A percentile compares a stretch with the other conserved stretches of the same genome.
These are phyloP conservation scores for Cremastinae sp. DNA, from an alignment of 2,888 invertebrate species.

Conservation along the genomic window DNA sequence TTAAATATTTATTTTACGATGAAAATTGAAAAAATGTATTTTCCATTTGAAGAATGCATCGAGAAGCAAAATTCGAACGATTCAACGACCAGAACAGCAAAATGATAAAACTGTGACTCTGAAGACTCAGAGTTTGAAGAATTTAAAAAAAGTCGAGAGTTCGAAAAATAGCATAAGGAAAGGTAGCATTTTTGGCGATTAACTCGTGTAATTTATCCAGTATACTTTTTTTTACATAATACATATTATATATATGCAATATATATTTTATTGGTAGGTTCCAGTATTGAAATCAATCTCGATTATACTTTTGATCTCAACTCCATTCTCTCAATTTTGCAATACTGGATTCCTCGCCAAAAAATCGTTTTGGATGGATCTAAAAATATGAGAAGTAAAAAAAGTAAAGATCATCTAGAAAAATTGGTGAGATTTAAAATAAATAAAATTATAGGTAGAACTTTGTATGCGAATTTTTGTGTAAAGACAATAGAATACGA, in stretches of 20 bases:
- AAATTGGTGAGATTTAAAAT: neutral
- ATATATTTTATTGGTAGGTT: neutral
- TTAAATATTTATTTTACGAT: constrained; percentile 2
- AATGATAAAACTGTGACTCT: constrained; percentile 47
- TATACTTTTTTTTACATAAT: neutral
- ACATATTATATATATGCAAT: constrained; percentile 24
- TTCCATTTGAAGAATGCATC: constrained; percentile 10
- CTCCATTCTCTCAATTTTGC: constrained; percentile 62
- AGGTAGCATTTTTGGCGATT: too few species aligned
- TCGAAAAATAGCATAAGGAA: constrained; percentile 52
- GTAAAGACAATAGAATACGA: neutral
- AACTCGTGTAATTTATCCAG: too few species aligned
- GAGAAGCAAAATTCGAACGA: constrained; percentile 35
- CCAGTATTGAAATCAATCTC: constrained; percentile 53
- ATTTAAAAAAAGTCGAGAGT: constrained; percentile 35
- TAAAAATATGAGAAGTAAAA: neutral
- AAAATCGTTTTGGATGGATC: constrained; percentile 29
- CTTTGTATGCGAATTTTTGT: neutral
- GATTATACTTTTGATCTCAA: constrained; percentile 65
- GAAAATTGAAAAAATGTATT: neutral
- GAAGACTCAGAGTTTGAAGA: constrained; percentile 46
- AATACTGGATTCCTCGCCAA: constrained; percentile 63
- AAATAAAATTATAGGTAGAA: neutral
- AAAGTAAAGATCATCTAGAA: constrained; percentile 1
- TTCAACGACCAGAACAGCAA: constrained; percentile 4